These are phyloP conservation scores for Ephestia elutella DNA, from an alignment of 1,140 invertebrate species.

Conservation along the genomic window DNA sequence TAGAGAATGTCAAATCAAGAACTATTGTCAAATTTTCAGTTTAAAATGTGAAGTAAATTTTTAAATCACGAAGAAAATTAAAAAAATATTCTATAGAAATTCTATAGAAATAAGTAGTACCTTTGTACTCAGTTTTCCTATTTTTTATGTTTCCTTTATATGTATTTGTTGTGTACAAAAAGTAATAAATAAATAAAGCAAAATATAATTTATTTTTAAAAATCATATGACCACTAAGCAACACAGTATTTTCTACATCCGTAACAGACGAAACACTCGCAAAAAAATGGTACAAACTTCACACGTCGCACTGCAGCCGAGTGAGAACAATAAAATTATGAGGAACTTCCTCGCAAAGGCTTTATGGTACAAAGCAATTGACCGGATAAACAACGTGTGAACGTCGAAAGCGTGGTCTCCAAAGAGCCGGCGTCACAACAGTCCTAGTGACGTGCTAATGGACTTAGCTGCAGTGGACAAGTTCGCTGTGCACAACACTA, in stretches of 20 bases:
- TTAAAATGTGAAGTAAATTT: too few relatives aligned
- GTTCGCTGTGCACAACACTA: slow-evolving; percentile 39
- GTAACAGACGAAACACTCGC: neutral
- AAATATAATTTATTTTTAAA: neutral
- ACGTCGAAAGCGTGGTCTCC: slow-evolving; percentile 23
- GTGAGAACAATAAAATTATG: slow-evolving; percentile 33
- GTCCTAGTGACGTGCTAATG: slow-evolving; percentile 43
- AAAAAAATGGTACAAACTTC: neutral
- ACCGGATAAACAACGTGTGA: slow-evolving; percentile 44
- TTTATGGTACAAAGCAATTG: slow-evolving; percentile 36
- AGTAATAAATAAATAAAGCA: too few relatives aligned
- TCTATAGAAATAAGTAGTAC: too few relatives aligned
- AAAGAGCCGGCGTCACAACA: slow-evolving; percentile 51
- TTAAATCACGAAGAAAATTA: too few relatives aligned
- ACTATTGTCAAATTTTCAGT: too few relatives aligned
- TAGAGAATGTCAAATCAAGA: too few relatives aligned
- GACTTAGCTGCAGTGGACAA: slow-evolving; percentile 51
- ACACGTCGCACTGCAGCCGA: neutral
- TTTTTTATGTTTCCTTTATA: too few relatives aligned
- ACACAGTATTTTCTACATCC: neutral
- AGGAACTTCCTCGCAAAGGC: slow-evolving; percentile 36
- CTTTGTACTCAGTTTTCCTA: too few relatives aligned
- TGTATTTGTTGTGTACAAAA: too few relatives aligned
- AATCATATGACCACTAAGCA: neutral
- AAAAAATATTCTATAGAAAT: too few relatives aligned